These are phyloP conservation scores for Xanthorhoe spadicearia DNA, from an alignment of 2,888 invertebrate genomes.

Conservation along the genomic window DNA sequence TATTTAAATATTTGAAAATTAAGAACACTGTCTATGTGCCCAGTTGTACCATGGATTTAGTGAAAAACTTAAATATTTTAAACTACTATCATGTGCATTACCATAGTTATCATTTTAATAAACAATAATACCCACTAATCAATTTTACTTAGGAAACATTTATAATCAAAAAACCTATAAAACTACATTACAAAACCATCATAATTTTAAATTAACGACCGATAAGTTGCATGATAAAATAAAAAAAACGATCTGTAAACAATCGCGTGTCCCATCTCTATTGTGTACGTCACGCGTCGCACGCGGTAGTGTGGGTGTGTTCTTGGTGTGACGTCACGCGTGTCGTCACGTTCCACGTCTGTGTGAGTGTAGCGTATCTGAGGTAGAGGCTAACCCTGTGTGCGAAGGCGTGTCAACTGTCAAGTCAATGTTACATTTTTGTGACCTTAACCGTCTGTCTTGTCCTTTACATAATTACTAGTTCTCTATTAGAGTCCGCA, in stretches of 20 bases:
- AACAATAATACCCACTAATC: background rate
- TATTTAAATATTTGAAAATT: no score
- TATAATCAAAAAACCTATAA: background rate
- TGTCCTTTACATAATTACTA: conserved; percentile 64
- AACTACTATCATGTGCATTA: background rate
- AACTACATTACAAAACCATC: background rate
- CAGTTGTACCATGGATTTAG: no score
- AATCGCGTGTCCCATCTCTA: conserved; percentile 39
- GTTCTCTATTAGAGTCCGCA: conserved; percentile 35
- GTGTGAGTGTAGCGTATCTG: conserved; percentile 60
- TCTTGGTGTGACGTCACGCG: conserved; percentile 80
- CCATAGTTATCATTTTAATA: background rate
- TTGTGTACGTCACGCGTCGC: conserved; percentile 66
- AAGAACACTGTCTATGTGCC: no score
- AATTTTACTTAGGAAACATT: background rate
- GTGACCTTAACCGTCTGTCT: conserved; percentile 82
- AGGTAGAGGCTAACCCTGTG: conserved; percentile 50
- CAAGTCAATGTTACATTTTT: conserved; percentile 82
- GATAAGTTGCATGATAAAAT: conserved; percentile 11
- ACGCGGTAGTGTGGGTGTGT: conserved; percentile 79
- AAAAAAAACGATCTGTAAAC: conserved; percentile 17
- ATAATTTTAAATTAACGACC: conserved; percentile 15
- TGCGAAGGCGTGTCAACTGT: conserved; percentile 62
- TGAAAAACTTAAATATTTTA: no score
- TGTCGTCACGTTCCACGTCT: conserved; percentile 61